Evolutionary conservation across 2,113 vertebrate genomes (phyloP), one percentile per base, ranked within the genome.

Genomic region (Ornithorhynchus anatinus): DNA sequence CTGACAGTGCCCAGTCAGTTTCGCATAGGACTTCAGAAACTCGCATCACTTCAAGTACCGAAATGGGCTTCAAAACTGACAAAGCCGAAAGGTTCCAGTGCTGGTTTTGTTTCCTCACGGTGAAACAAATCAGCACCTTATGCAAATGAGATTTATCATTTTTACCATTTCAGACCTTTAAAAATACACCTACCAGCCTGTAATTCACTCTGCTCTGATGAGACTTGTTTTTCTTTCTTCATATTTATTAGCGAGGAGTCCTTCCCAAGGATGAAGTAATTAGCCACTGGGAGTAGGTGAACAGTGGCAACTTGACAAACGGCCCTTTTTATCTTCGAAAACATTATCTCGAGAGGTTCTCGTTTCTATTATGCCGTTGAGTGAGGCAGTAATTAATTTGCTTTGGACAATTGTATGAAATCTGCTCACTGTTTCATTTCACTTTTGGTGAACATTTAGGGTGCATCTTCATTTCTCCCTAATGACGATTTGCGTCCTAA

Each of bases 401-500:
- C 66, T 63, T 79, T 52, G 51, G 40, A 35, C 37, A 53, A 75
- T 60, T 67, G 13, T 80, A 43, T 37, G 37, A n/a, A 73, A 54
- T 45, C 52, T 44, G 57, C 32, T 50, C 31, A 14, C 25, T 27
- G 48, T 78, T 84, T 80, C 43, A 60, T 67, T 64, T 68, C 58
- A 57, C 17, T 27, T 57, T 35, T 59, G 75, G 42, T 39, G 54
- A 70, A 42, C 38, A 58, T 60, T 72, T 87, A 69, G 64, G 31
- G 31, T 58, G 52, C 64, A 66, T 75, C 59, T 27, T 64, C 64
- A 7, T 40, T 35, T 27, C 11, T 50, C 12, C 40, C 83, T 42
- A 42, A 56, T 85, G 80, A 75, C 78, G 81, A 64, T 60, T 51
- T n/a, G 66, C 81, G 83, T 84, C 66, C 78, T 83, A 85, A 87